phyloP scores from a whole-genome alignment of 2,888 invertebrate genomes.

The Scaptomyza caliginosa region DNA sequence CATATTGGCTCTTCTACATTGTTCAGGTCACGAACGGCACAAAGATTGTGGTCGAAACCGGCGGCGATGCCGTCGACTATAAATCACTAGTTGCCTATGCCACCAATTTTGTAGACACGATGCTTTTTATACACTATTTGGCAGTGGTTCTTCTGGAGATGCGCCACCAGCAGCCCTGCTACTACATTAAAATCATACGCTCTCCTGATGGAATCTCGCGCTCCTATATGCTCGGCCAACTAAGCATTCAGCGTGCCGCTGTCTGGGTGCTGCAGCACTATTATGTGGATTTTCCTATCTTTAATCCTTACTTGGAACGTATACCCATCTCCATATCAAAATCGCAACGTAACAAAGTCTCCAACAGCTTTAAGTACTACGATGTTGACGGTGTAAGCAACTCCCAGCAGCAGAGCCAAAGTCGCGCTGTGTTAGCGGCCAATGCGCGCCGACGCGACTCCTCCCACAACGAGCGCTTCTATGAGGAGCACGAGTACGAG shows the following conservation, averaged over 20 bases:
- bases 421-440: constrained; percentile 88
- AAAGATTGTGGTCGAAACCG: constrained; percentile 89
- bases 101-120: constrained; percentile 95
- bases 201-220: constrained; percentile 97
- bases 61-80: constrained; percentile 92
- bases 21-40: constrained; percentile 93
- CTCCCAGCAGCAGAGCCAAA: constrained; percentile 89
- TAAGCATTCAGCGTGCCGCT: constrained; percentile 97
- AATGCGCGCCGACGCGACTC: constrained; percentile 94
- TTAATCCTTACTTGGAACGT: constrained; percentile 97
- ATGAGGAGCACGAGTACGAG: constrained; percentile 99
- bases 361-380: constrained; percentile 97
- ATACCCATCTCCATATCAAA: constrained; percentile 94
- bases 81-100: constrained; percentile 96
- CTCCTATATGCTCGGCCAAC: constrained; percentile 93
- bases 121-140: constrained; percentile 97
- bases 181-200: constrained; percentile 94
- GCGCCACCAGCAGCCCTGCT: constrained; percentile 95
- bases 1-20: constrained; percentile 99
- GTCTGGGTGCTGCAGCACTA: constrained; percentile 97
- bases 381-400: constrained; percentile 95
- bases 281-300: constrained; percentile 97
- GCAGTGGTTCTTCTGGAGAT: constrained; percentile 97
- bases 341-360: constrained; percentile 89
- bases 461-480: constrained; percentile 98